Conservation (phyloP, 2,113 vertebrate genomes). For the Mastomys coucha region DNA sequence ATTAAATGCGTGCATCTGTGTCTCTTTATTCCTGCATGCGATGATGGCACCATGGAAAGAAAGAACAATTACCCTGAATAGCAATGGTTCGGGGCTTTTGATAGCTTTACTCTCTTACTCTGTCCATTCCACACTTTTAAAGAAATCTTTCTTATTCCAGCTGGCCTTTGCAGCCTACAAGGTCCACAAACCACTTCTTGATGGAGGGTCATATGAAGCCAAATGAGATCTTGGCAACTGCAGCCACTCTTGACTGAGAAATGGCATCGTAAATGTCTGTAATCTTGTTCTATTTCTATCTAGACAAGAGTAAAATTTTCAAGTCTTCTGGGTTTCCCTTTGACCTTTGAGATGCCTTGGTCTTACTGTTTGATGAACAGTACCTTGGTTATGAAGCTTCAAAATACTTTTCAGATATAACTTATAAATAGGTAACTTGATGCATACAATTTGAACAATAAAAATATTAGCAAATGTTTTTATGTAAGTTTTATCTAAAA, state of each 20-base stretch:
- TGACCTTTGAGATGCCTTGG: not conserved
- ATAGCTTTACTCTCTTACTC: conserved; percentile 76
- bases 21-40: not conserved
- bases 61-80: not conserved
- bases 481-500: not conserved
- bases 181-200: not conserved
- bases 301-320: not conserved
- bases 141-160: conserved; percentile 63
- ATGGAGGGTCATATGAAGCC: conserved; percentile 50
- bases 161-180: not conserved
- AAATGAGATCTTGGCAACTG: conserved; percentile 40
- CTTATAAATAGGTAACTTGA: not conserved
- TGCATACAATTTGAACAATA: not conserved
- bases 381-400: not conserved
- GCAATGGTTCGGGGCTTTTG: conserved; percentile 77
- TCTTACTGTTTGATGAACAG: not conserved
- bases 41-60: not conserved
- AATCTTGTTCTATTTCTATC: conserved; percentile 50
- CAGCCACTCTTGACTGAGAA: not conserved
- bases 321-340: not conserved
- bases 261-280: not conserved
- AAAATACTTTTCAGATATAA: not conserved
- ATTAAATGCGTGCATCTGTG: too few species aligned
- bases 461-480: not conserved
- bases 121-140: conserved; percentile 64